Evolutionary conservation across 37 sponge, comb jelly and placozoan species (phyloP).

Genomic region (Amphimedon queenslandica): DNA sequence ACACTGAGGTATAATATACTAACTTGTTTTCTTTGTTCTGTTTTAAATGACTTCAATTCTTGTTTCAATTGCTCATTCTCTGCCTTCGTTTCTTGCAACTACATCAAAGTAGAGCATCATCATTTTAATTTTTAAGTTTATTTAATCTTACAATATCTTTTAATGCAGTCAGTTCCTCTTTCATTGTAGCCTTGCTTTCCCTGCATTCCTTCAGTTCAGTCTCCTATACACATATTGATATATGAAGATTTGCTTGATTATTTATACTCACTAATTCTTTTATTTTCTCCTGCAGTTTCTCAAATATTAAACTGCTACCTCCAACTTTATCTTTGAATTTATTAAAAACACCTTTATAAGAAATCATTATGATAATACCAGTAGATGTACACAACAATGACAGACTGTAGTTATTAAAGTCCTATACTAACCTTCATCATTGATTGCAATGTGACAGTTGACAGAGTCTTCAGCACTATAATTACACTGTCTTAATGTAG

Average conservation of each 20-base stretch:
- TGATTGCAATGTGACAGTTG: slow-evolving; percentile 34
- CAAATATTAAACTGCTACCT: neutral
- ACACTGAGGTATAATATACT: neutral
- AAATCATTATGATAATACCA: neutral
- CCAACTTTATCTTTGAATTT: neutral
- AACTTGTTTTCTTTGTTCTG: slow-evolving; percentile 38
- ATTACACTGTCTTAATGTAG: slow-evolving; percentile 58
- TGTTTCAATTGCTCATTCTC: slow-evolving; percentile 31
- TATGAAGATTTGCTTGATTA: too few relatives aligned
- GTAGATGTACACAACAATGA: too few relatives aligned
- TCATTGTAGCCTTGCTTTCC: too few relatives aligned
- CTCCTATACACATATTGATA: too few relatives aligned
- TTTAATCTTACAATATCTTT: too few relatives aligned
- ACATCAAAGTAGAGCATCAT: too few relatives aligned
- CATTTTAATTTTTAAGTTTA: too few relatives aligned
- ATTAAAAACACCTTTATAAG: neutral
- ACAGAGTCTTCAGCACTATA: slow-evolving; percentile 66
- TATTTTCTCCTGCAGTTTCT: slow-evolving; percentile 29
- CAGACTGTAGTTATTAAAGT: too few relatives aligned
- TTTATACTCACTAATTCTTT: slow-evolving; percentile 28
- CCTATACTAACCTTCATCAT: slow-evolving; percentile 57
- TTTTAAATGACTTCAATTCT: slow-evolving; percentile 17
- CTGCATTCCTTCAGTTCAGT: too few relatives aligned
- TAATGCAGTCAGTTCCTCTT: too few relatives aligned
- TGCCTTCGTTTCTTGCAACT: slow-evolving; percentile 43